phyloP scores from a whole-genome alignment of 2,888 invertebrate genomes.

The Chaetoderma sp. region DNA sequence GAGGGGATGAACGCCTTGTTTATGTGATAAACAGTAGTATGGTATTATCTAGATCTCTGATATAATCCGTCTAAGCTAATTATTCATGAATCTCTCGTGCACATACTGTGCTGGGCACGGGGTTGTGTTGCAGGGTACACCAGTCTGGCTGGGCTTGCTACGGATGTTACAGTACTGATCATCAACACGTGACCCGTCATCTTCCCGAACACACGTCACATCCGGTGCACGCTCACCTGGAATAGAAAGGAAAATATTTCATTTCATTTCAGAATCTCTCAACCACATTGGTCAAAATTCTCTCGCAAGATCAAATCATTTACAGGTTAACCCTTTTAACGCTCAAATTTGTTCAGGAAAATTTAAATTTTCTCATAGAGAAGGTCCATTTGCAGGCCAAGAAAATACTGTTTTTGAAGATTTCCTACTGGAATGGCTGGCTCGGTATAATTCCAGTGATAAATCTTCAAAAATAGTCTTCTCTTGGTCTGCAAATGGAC shows the following conservation, averaged over 20 bases:
- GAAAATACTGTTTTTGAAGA: no score
- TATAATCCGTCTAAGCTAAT: neutral
- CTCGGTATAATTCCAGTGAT: no score
- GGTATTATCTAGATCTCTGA: neutral
- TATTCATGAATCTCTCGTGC: neutral
- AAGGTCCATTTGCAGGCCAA: no score
- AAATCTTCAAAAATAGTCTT: no score
- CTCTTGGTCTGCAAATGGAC: no score
- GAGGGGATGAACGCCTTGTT: no score
- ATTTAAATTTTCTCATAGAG: no score
- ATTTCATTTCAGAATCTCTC: slow-evolving; percentile 33
- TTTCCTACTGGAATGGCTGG: no score
- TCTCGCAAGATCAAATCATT: no score
- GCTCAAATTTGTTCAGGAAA: neutral
- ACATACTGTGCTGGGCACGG: slow-evolving; percentile 48
- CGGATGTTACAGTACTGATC: slow-evolving; percentile 45
- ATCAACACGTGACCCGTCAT: slow-evolving; percentile 35
- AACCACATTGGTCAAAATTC: no score
- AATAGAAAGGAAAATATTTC: neutral
- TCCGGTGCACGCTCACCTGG: slow-evolving; percentile 19
- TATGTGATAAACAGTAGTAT: neutral
- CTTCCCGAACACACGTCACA: slow-evolving; percentile 25
- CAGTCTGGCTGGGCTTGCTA: slow-evolving; percentile 40
- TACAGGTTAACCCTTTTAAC: neutral
- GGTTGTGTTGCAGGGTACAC: slow-evolving; percentile 43